phyloP scores from a whole-genome alignment of 2,888 invertebrate genomes.

The Leptinotarsa juncta region DNA sequence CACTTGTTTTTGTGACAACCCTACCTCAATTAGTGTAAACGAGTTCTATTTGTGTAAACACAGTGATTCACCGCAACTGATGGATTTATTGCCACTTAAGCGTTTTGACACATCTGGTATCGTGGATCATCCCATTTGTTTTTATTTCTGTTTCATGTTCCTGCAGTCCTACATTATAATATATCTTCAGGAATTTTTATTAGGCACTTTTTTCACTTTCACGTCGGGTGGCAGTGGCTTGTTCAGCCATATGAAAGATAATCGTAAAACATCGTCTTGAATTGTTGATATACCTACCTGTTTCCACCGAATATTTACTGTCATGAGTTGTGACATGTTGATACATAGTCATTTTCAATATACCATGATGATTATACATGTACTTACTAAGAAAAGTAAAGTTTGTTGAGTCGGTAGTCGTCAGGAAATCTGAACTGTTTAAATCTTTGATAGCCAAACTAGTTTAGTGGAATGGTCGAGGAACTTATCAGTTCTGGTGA shows the following conservation, averaged over 20 bases:
- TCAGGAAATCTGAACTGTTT: no score
- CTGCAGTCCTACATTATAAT: conserved; percentile 25
- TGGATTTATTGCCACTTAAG: conserved; percentile 38
- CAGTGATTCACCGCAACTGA: conserved; percentile 29
- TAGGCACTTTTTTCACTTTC: conserved; percentile 22
- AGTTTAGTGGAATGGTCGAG: no score
- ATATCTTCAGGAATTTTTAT: conserved; percentile 36
- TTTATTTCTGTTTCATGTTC: conserved; percentile 26
- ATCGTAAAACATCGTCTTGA: conserved; percentile 9
- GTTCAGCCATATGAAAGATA: conserved; percentile 1
- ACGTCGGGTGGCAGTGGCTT: conserved; percentile 23
- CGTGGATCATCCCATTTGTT: conserved; percentile 26
- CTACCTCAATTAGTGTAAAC: conserved; percentile 9
- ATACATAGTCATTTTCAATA: not conserved
- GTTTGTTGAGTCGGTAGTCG: no score
- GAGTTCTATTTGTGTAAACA: conserved; percentile 31
- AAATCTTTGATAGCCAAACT: no score
- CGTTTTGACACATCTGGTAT: conserved; percentile 39
- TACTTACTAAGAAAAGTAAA: no score
- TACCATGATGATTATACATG: not conserved
- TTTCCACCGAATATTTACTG: not conserved
- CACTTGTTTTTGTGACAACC: not conserved
- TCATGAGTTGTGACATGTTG: not conserved
- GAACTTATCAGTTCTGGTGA: no score
- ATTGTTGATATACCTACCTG: conserved; percentile 1